These are phyloP conservation scores for Xyliphius kryptos DNA, from an alignment of 2,113 vertebrate species.

Conservation along the genomic window DNA sequence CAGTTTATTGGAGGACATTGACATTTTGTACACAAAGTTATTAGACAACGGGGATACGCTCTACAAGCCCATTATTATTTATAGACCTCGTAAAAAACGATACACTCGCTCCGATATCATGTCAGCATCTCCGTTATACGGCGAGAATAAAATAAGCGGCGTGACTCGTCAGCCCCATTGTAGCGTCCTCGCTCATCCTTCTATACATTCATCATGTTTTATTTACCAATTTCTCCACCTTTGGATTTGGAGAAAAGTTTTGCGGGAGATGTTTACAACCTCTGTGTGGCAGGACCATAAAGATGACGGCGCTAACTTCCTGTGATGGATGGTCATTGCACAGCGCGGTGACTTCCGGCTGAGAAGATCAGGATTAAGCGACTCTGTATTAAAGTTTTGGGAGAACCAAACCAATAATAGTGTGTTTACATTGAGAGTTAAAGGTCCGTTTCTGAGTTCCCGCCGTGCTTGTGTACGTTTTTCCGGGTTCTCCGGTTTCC, in stretches of 20 bases:
- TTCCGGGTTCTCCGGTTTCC: too few relatives aligned
- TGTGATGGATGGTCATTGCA: slow-evolving; percentile 12
- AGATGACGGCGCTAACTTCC: slow-evolving; percentile 20
- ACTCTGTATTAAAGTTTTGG: too few relatives aligned
- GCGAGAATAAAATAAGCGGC: background rate
- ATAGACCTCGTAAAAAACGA: background rate
- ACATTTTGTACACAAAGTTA: background rate
- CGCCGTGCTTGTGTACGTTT: too few relatives aligned
- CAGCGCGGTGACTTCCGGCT: slow-evolving; percentile 3
- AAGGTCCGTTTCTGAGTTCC: too few relatives aligned
- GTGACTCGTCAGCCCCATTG: background rate
- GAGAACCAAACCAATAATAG: too few relatives aligned
- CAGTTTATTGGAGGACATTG: background rate
- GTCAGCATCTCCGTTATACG: slow-evolving; percentile 3
- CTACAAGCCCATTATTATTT: slow-evolving; percentile 11
- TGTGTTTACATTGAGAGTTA: too few relatives aligned
- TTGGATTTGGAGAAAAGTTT: slow-evolving; percentile 6
- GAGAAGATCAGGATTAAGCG: too few relatives aligned
- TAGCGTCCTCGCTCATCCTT: background rate
- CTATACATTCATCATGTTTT: slow-evolving; percentile 15
- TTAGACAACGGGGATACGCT: background rate
- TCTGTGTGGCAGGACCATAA: slow-evolving; percentile 2
- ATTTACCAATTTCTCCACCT: slow-evolving; percentile 19
- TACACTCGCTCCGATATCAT: background rate
- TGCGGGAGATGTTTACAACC: slow-evolving; percentile 17